Percentiles rank a stretch among this genome's conserved stretches.
Conservation (phyloP, 2,113 vertebrate genomes). For the Capreolus pygargus region DNA sequence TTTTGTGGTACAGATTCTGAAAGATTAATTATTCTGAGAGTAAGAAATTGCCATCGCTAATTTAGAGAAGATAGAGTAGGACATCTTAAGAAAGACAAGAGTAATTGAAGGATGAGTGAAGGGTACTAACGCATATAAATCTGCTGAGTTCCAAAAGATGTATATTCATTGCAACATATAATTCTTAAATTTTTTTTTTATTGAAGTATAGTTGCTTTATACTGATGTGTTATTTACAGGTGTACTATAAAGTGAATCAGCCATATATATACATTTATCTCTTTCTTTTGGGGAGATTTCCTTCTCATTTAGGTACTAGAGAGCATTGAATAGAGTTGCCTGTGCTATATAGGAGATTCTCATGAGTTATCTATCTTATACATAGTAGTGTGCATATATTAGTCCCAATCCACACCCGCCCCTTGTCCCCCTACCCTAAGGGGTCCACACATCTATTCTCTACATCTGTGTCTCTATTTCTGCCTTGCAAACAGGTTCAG, state of each 20-base stretch:
- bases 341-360: not conserved
- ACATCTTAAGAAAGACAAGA: not conserved
- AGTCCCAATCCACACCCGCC: not conserved
- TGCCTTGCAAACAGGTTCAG: not conserved
- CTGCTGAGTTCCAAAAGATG: not conserved
- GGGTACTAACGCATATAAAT: not conserved
- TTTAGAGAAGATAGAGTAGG: not conserved
- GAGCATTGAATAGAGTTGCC: not conserved
- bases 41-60: not conserved
- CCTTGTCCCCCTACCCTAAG: not conserved
- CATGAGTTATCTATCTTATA: not conserved
- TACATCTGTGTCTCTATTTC: not conserved
- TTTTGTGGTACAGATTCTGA: constrained; percentile 7
- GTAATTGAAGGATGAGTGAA: not conserved
- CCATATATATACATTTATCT: not conserved
- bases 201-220: not conserved
- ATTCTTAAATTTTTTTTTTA: not conserved
- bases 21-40: constrained; percentile 15
- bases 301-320: not conserved
- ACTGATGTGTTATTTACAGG: not conserved
- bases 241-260: not conserved
- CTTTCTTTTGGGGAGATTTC: not conserved
- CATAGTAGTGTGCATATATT: not conserved
- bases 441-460: not conserved
- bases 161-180: not conserved